Percentiles rank a stretch among this genome's conserved stretches.
These are phyloP conservation scores for Tenodera sinensis DNA, from an alignment of 2,888 invertebrate species.

Conservation along the genomic window DNA sequence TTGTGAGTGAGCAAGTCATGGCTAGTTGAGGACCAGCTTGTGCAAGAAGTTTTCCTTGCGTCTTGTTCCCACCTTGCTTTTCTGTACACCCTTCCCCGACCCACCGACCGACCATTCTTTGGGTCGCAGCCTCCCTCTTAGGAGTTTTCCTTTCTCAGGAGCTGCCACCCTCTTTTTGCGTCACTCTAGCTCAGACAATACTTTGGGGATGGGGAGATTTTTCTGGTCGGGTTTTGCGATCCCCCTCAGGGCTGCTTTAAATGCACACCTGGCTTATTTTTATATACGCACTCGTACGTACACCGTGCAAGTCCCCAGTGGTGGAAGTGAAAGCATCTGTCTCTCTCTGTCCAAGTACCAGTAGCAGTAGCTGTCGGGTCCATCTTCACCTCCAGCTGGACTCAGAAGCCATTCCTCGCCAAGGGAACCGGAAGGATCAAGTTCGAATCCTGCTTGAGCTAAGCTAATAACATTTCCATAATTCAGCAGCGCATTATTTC, in stretches of 20 bases:
- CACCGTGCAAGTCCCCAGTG: not conserved
- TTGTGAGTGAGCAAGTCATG: not conserved
- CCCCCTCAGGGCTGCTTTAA: not conserved
- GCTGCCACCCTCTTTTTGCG: not conserved
- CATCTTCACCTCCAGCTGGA: not conserved
- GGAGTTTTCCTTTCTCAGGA: not conserved
- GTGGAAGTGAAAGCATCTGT: not conserved
- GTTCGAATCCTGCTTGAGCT: too few species aligned
- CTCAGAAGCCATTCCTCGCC: too few species aligned
- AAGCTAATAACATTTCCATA: too few species aligned
- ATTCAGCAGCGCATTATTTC: too few species aligned
- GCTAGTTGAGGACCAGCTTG: not conserved
- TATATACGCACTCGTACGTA: not conserved
- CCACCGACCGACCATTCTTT: not conserved
- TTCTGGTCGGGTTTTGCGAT: constrained; percentile 1
- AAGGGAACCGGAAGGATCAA: too few species aligned
- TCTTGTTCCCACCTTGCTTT: constrained; percentile 6
- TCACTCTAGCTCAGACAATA: not conserved
- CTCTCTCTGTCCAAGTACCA: not conserved
- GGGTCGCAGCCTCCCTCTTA: constrained; percentile 1
- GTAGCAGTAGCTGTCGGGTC: too few species aligned
- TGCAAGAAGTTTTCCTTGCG: not conserved
- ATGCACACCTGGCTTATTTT: constrained; percentile 16
- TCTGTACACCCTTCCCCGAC: not conserved
- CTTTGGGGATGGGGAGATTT: not conserved